Evolutionary conservation across 2,797 vertebrate genomes (phyloP).

Genomic region (Myotis planiceps): DNA sequence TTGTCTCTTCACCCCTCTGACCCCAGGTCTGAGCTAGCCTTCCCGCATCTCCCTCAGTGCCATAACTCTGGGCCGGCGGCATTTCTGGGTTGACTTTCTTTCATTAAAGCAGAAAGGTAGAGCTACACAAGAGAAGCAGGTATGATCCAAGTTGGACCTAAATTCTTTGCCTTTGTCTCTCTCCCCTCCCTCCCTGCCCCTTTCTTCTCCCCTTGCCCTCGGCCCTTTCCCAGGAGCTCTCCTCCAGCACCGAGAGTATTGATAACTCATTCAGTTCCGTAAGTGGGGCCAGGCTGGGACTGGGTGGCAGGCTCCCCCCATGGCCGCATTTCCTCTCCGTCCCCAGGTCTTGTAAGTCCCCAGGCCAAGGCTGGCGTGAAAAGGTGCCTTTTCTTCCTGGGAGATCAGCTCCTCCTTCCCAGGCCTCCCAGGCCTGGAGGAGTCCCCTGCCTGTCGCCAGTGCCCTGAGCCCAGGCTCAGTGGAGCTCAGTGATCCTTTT

Average conservation of each 20-base stretch:
- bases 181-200: slow-evolving; percentile 71
- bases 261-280: slow-evolving; percentile 92
- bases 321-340: slow-evolving; percentile 87
- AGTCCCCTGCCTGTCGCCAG: background rate
- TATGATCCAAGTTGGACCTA: slow-evolving; percentile 76
- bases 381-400: slow-evolving; percentile 48
- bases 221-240: slow-evolving; percentile 93
- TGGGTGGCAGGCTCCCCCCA: slow-evolving; percentile 82
- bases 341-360: slow-evolving; percentile 44
- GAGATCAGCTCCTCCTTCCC: background rate
- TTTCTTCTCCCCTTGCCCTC: slow-evolving; percentile 31
- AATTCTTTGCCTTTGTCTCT: slow-evolving; percentile 88
- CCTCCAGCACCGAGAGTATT: slow-evolving; percentile 94
- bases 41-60: background rate
- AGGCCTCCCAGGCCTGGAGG: background rate
- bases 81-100: background rate
- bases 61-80: slow-evolving; percentile 8
- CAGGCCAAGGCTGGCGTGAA: slow-evolving; percentile 28
- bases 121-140: slow-evolving; percentile 33
- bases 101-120: background rate
- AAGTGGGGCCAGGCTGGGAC: slow-evolving; percentile 90
- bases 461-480: background rate
- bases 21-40: background rate
- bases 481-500: background rate
- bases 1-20: background rate